These are phyloP conservation scores for Brachionus rubens DNA, from an alignment of 1,140 invertebrate genomes.

Conservation along the genomic window DNA sequence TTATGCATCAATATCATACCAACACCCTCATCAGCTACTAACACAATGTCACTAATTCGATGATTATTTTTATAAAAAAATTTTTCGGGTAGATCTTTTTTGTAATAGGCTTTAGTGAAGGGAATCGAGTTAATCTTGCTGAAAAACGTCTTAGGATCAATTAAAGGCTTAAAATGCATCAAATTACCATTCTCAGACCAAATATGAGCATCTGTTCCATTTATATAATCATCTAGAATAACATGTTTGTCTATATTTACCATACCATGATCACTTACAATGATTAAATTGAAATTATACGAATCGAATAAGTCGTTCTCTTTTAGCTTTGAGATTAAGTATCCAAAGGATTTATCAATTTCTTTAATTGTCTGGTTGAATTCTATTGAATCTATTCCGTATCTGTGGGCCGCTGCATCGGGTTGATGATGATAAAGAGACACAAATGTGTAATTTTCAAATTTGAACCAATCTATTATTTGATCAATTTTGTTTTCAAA, in stretches of 20 bases:
- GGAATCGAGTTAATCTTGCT: not conserved
- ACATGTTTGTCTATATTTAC: not conserved
- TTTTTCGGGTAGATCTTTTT: conserved; percentile 62
- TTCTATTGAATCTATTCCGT: not conserved
- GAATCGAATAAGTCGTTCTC: not conserved
- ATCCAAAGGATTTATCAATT: not conserved
- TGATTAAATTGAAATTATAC: not conserved
- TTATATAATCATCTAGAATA: not conserved
- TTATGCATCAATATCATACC: not conserved
- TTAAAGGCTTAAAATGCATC: not conserved
- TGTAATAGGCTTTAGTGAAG: conserved; percentile 59
- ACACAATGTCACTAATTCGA: conserved; percentile 57
- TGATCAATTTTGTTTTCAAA: not conserved
- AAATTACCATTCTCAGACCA: not conserved
- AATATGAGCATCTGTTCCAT: not conserved
- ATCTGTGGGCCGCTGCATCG: not conserved
- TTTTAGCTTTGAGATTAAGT: not conserved
- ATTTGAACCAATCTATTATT: not conserved
- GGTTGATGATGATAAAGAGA: conserved; percentile 19
- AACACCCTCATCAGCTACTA: not conserved
- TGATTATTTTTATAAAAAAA: conserved; percentile 66
- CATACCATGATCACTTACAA: not conserved
- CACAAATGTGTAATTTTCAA: not conserved
- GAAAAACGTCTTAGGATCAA: not conserved
- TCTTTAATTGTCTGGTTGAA: not conserved